Conservation (phyloP, 2,113 vertebrate species). For the Zosterops japonicus region DNA sequence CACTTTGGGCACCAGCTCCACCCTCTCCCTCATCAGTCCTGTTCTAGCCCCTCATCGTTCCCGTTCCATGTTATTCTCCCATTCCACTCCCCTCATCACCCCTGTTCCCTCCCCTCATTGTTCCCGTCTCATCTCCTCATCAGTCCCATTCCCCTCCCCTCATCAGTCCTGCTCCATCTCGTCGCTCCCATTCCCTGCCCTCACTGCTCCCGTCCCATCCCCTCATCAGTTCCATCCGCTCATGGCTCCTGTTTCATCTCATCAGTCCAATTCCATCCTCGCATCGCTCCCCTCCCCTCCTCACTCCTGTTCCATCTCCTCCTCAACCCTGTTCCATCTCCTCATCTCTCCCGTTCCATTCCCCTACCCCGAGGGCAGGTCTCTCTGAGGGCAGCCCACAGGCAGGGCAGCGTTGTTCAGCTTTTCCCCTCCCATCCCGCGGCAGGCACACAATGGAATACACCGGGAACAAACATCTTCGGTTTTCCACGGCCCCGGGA, state of each 20-base stretch:
- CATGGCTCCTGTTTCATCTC: too few relatives aligned
- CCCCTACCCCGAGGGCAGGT: neutral
- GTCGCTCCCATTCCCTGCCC: neutral
- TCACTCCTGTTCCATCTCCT: neutral
- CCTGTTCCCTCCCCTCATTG: too few relatives aligned
- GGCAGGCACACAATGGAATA: neutral
- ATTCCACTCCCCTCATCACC: neutral
- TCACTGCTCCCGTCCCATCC: neutral
- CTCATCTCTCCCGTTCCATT: fast-evolving
- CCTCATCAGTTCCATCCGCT: neutral
- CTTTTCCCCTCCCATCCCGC: neutral
- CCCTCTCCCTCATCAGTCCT: neutral
- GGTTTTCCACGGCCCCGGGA: neutral
- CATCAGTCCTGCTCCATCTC: too few relatives aligned
- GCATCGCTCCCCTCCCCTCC: neutral
- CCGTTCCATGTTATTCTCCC: neutral
- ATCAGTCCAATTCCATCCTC: too few relatives aligned
- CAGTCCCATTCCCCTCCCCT: too few relatives aligned
- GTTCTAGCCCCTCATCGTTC: neutral
- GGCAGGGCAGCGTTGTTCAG: fast-evolving
- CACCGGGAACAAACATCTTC: fast-evolving
- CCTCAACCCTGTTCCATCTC: neutral
- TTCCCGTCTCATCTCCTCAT: neutral
- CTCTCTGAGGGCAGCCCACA: neutral
- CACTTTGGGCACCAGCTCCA: neutral